These are phyloP conservation scores for Dusona sp. DNA, from an alignment of 2,888 invertebrate species.

Conservation along the genomic window DNA sequence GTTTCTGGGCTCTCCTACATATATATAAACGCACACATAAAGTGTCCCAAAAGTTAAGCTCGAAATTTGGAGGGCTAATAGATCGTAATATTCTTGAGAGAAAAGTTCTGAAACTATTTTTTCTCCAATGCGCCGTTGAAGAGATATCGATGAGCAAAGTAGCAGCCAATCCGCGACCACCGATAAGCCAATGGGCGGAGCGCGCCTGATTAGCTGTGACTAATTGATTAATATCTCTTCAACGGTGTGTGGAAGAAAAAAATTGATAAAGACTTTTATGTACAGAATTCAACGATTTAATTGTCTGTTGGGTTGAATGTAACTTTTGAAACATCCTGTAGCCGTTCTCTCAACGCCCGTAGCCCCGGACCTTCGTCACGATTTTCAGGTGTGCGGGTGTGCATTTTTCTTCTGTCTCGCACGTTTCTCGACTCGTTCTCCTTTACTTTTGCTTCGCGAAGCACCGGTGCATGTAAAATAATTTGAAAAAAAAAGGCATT, in stretches of 20 bases:
- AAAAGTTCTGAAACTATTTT: neutral
- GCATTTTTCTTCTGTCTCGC: neutral
- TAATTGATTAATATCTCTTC: neutral
- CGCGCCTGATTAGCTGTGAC: neutral
- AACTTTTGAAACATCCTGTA: neutral
- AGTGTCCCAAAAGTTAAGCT: constrained; percentile 7
- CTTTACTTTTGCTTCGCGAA: neutral
- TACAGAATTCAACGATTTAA: neutral
- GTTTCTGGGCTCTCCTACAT: constrained; percentile 70
- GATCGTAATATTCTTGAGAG: neutral
- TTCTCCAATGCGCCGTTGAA: neutral
- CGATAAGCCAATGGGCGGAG: neutral
- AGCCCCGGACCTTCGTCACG: constrained; percentile 46
- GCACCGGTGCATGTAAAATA: neutral
- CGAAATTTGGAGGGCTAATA: neutral
- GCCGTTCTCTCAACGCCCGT: neutral
- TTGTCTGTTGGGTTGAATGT: neutral
- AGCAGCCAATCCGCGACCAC: neutral
- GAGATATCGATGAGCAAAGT: neutral
- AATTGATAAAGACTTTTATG: neutral
- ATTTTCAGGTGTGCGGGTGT: constrained; percentile 47
- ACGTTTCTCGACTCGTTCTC: constrained; percentile 1
- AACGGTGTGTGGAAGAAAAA: neutral
- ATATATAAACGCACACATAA: neutral
- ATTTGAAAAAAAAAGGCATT: neutral